A percentile compares a stretch with the other conserved stretches of the same genome.
phyloP scores from a whole-genome alignment of 2,113 vertebrate species.

The Passer domesticus region DNA sequence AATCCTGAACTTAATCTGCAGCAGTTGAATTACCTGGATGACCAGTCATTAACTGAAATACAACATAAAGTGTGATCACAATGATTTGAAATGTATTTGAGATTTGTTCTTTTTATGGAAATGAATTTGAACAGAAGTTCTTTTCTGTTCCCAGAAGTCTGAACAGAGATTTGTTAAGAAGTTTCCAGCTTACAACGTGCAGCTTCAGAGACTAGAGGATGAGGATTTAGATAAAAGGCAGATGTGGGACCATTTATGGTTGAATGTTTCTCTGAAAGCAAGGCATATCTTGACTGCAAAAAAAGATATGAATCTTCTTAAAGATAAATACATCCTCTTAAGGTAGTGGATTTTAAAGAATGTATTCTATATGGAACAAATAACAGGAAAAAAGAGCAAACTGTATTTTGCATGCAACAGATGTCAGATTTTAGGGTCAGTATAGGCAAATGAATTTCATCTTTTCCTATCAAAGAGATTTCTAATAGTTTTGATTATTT shows the following conservation, averaged over 20 bases:
- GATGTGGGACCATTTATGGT: background rate
- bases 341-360: background rate
- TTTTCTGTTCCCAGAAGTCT: background rate
- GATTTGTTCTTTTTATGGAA: background rate
- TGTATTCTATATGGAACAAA: background rate
- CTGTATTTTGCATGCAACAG: background rate
- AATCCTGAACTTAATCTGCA: background rate
- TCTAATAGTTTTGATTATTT: background rate
- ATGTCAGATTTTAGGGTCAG: background rate
- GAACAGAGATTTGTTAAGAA: background rate
- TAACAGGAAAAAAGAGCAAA: background rate
- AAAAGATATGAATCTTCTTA: background rate
- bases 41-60: background rate
- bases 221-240: slow-evolving; percentile 13
- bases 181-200: background rate
- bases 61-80: background rate
- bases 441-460: background rate
- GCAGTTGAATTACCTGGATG: background rate
- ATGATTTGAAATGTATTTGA: background rate
- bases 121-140: background rate
- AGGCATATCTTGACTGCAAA: background rate
- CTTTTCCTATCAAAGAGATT: background rate
- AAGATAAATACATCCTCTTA: background rate
- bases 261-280: background rate
- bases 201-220: background rate